Conservation (phyloP, 2,888 invertebrate species). For the Orthosia cruda region DNA sequence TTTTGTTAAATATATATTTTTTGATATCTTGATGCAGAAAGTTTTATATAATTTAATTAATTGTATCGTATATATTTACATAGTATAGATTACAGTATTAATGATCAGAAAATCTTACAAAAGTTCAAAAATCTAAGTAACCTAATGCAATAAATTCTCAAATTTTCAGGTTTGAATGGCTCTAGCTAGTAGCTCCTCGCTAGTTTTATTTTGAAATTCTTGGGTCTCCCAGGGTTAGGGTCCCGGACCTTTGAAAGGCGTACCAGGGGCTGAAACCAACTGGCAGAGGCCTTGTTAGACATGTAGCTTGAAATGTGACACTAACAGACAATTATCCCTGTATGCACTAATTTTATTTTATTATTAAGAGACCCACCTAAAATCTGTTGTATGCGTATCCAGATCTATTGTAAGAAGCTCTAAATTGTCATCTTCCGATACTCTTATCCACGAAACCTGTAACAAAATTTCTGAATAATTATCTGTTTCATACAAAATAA, state of each 20-base stretch:
- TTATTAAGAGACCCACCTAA: constrained; percentile 82
- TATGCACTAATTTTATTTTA: background rate
- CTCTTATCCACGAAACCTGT: constrained; percentile 94
- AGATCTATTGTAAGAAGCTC: constrained; percentile 93
- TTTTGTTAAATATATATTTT: background rate
- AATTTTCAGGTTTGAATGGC: background rate
- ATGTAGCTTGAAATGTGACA: no score
- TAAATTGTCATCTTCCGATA: constrained; percentile 92
- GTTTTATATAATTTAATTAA: background rate
- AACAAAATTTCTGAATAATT: constrained; percentile 64
- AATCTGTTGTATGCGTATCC: constrained; percentile 93
- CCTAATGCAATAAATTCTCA: background rate
- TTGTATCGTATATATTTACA: no score
- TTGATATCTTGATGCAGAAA: background rate
- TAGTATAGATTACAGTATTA: no score
- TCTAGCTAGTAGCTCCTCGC: no score
- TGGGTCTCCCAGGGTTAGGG: no score
- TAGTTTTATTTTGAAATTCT: background rate
- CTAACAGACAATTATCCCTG: no score
- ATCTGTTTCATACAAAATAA: background rate
- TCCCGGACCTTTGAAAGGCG: no score
- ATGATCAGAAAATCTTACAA: background rate
- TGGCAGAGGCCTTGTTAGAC: no score
- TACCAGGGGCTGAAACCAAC: no score
- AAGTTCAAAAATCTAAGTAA: background rate